Evolutionary conservation across 2,797 vertebrate genomes (phyloP).

Genomic region (Rhinichthys osculus): DNA sequence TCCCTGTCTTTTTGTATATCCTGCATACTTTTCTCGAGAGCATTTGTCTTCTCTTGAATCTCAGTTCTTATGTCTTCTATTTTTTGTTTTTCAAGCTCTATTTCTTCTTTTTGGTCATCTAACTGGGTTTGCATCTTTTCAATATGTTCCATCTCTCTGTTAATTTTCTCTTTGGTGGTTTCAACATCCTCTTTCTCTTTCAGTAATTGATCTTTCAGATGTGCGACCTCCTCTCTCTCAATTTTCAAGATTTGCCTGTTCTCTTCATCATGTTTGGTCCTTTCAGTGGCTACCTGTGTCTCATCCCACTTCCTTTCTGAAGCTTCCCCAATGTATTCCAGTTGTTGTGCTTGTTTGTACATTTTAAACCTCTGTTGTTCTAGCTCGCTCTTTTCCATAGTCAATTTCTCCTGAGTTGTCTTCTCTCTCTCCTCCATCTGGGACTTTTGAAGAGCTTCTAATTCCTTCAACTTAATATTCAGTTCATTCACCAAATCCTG

Average conservation of each 20-base stretch:
- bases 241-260: constrained; percentile 11
- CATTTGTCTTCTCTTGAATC: constrained; percentile 26
- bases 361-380: constrained; percentile 15
- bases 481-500: constrained; percentile 30
- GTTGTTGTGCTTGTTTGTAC: constrained; percentile 18
- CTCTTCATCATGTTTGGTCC: background rate
- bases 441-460: constrained; percentile 9
- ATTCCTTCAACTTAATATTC: constrained; percentile 6
- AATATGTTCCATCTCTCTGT: constrained; percentile 38
- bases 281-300: background rate
- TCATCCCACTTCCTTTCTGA: constrained; percentile 1
- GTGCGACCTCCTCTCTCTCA: constrained; percentile 17
- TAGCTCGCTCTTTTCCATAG: constrained; percentile 13
- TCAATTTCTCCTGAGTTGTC: background rate
- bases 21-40: constrained; percentile 13
- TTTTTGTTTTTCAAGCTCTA: constrained; percentile 32
- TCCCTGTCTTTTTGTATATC: constrained; percentile 33
- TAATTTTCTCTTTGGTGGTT: constrained; percentile 47
- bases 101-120: constrained; percentile 23
- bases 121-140: constrained; percentile 38
- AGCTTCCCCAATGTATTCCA: background rate
- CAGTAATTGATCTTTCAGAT: background rate
- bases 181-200: constrained; percentile 48
- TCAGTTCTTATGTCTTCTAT: constrained; percentile 6
- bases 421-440: constrained; percentile 10